Evolutionary conservation across 2,113 vertebrate species (phyloP).

Genomic region (Talpa occidentalis): DNA sequence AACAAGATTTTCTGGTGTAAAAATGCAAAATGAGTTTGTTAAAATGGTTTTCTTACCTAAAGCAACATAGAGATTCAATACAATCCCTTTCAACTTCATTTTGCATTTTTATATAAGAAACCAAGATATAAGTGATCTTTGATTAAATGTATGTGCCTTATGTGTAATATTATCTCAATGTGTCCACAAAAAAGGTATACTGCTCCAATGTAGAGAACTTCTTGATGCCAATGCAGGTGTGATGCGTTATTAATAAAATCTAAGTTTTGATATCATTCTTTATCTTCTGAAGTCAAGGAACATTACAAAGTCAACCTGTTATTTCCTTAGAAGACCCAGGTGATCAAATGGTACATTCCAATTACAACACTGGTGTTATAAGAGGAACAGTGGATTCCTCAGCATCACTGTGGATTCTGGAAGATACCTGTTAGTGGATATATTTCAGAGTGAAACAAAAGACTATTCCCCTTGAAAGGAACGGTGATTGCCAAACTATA

Average conservation of each 20-base stretch:
- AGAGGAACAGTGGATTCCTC: neutral
- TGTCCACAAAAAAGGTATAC: neutral
- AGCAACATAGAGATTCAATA: neutral
- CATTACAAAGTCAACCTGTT: neutral
- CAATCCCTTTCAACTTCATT: neutral
- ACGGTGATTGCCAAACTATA: neutral
- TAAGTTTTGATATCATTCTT: neutral
- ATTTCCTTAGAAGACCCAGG: neutral
- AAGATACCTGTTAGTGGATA: neutral
- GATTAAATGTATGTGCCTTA: neutral
- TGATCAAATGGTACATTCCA: neutral
- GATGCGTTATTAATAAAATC: slow-evolving; percentile 6
- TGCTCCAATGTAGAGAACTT: neutral
- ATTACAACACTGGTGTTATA: neutral
- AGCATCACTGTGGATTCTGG: neutral
- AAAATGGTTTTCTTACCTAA: neutral
- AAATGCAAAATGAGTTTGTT: slow-evolving; percentile 6
- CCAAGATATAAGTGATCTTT: neutral
- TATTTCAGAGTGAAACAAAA: neutral
- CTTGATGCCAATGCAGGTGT: neutral
- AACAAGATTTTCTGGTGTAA: neutral
- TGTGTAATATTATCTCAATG: neutral
- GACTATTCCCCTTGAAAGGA: neutral
- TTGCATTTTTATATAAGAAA: neutral
- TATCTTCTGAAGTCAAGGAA: neutral